Base-by-base conservation (phyloP, 2,888 invertebrate genomes). In the Oligia strigilis region DNA sequence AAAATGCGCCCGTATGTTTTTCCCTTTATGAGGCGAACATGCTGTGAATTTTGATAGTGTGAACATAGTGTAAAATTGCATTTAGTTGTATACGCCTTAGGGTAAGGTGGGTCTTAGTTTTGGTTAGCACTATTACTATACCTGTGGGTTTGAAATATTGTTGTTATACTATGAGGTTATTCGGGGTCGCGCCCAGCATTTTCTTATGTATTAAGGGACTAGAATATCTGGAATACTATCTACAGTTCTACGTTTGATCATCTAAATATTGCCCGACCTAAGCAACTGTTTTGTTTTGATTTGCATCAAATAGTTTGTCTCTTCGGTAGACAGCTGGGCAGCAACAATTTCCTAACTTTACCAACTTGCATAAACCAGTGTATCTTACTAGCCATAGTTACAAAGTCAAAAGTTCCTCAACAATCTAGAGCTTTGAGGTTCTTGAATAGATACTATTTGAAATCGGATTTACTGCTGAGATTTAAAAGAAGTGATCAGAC, bases 31-130 rank as follows among this genome's bases (percentile, higher is more conserved):
- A 92, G 91, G 87, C 92, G 91, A 92, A 91, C 95, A 93, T 91
- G 95, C 94, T 94, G 94, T 93, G 95, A 95, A 95, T 95, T 93
- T 94, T 95, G 95, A 95, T 95, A 89, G 93, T 91, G 90, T 90
- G 92, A 90, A 90, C 90, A 90, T 92, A 93, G 95, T 93, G 94
- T 94, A 93, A 95, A 95, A 96, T 95, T 95, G 94, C 94, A 93
- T 95, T 94, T 93, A 93, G 92, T 73, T 84, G 90, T 88, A 29
- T 29, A 80, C 87, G 89, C 90, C 90, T 86, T 85, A 58, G 81
- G 90, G 76, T 87, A 80, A 84, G 82, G 81, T 75, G 83, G 85
- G 82, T 29, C 76, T 49, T 86, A 84, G 89, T 87, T 87, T 83
- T 85, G 77, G 69, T 75, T 70, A 13, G 19, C 29, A 29, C 67